Evolutionary conservation across 2,797 vertebrate genomes (phyloP).

Genomic region (Rhincodon typus): DNA sequence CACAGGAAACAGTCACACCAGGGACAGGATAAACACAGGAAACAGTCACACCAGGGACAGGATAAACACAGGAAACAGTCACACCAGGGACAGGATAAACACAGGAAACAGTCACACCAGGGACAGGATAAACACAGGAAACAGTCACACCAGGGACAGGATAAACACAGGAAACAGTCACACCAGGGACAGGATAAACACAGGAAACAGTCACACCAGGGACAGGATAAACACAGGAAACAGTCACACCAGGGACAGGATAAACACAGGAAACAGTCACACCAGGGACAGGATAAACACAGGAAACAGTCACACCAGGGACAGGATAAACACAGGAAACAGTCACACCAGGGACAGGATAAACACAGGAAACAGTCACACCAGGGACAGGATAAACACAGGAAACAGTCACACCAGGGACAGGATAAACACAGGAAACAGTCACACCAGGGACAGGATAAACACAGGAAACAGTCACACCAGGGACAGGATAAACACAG

Average conservation of each 20-base stretch:
- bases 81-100: not conserved
- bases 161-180: not conserved
- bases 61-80: not conserved
- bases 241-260: not conserved
- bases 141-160: not conserved
- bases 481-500: not conserved
- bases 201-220: no score
- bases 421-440: not conserved
- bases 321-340: not conserved
- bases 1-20: not conserved
- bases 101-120: no score
- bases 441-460: not conserved
- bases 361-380: not conserved
- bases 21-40: not conserved
- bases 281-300: not conserved
- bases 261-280: not conserved
- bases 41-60: not conserved
- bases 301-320: not conserved
- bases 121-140: not conserved
- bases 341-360: not conserved
- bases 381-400: not conserved
- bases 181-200: no score
- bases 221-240: no score
- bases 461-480: not conserved
- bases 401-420: not conserved